Percentiles rank a stretch among this genome's conserved stretches.
phyloP scores from a whole-genome alignment of 2,888 invertebrate genomes.

The Ryuthela nishihirai region DNA sequence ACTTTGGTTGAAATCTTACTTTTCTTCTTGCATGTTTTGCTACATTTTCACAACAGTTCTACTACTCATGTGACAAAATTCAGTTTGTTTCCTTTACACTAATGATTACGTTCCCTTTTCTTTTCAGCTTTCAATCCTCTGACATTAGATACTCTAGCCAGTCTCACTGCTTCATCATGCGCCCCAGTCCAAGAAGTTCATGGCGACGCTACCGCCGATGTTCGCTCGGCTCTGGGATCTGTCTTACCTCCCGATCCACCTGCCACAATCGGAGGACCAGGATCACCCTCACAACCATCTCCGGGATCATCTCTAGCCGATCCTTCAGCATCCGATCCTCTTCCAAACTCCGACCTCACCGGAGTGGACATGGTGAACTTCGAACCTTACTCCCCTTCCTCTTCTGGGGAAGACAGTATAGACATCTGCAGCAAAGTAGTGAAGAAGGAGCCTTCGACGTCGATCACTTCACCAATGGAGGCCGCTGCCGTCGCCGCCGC shows the following conservation, averaged over 20 bases:
- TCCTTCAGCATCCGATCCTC: background rate
- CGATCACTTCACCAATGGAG: no score
- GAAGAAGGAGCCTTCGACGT: conserved; percentile 7
- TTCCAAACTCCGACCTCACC: background rate
- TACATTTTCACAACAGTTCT: no score
- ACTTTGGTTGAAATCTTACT: no score
- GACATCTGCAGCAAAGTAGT: conserved; percentile 23
- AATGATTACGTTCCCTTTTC: background rate
- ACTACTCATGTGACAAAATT: no score
- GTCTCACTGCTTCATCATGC: background rate
- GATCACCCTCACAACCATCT: conserved; percentile 4
- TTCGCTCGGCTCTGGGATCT: background rate
- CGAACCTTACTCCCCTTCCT: conserved; percentile 15
- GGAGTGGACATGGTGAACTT: conserved; percentile 2
- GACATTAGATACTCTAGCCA: conserved; percentile 1
- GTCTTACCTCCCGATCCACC: background rate
- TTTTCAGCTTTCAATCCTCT: conserved; percentile 28
- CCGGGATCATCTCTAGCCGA: conserved; percentile 12
- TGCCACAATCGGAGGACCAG: background rate
- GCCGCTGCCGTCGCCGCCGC: background rate
- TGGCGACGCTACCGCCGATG: background rate
- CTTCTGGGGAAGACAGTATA: conserved; percentile 26
- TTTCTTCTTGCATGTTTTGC: no score
- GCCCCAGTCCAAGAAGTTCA: conserved; percentile 4
- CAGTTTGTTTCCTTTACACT: background rate